Base-by-base conservation (phyloP, 2,113 vertebrate genomes). In the Taxidea taxus region DNA sequence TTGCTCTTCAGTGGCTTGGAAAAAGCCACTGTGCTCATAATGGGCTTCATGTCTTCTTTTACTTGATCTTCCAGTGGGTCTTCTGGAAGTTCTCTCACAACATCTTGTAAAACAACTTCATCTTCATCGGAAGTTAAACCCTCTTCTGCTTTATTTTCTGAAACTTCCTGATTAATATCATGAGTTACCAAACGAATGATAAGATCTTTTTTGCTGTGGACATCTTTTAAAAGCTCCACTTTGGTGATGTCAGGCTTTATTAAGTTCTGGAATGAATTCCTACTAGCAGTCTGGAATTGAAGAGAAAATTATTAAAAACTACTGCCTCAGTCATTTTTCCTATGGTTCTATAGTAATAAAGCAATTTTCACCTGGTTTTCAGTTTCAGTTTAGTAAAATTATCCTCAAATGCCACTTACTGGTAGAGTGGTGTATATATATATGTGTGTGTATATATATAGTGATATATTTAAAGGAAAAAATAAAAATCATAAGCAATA, bases 221-320 rank as follows among this genome's bases (percentile, higher is more conserved):
- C 94, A 34, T 98, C 96, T 91, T 97, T 97, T 66, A 97, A 49
- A 51, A 97, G 91, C 29, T 97, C 91, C 25, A 97, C 96, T 87
- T 87, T 97, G 47, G 83, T 96, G 77, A 97, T 97, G 42, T 97
- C 96, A 21, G 96, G 90, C 47, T 97, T 97, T 54, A 60, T 85
- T 68, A 98, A 62, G 56, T 83, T 95, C 34, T 60, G 84, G 74
- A 97, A 98, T 6, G 97, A 98, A 88, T 98, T 98, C 34, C 94
- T 94, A 68, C 93, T 93, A 34, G 87, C 87, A 25, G 31, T 34
- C 97, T 98, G 95, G 21, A 86, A 92, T 74, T 64, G n/a, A 95
- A 94, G 83, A 96, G 54, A 96, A 39, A 92, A 87, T 78, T 34
- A 83, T 96, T 95, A 86, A 70, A 77, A 93, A 84, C 20, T 92